A percentile compares a stretch with the other conserved stretches of the same genome.
Conservation (phyloP, 2,113 vertebrate genomes). For the Dolichallabes microphthalmus region DNA sequence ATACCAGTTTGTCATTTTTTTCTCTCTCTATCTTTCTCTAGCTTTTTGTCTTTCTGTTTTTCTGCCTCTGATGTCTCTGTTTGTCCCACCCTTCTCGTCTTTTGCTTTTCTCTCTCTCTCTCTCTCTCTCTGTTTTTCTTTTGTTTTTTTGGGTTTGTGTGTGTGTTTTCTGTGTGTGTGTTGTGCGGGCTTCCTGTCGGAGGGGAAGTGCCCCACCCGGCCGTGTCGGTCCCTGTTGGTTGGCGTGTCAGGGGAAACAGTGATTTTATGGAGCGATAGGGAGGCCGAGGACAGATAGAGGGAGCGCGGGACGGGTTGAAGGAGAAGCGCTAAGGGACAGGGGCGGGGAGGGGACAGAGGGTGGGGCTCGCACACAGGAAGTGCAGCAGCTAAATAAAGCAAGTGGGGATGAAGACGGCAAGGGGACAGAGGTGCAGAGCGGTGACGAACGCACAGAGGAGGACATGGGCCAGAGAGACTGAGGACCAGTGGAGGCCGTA, state of each 20-base stretch:
- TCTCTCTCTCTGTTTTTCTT: background rate
- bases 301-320: slow-evolving; percentile 36
- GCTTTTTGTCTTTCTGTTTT: slow-evolving; percentile 2
- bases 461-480: slow-evolving; percentile 19
- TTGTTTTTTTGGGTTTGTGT: slow-evolving; percentile 7
- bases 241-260: slow-evolving; percentile 56
- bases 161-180: slow-evolving; percentile 56
- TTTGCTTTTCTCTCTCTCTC: background rate
- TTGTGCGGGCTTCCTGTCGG: slow-evolving; percentile 74
- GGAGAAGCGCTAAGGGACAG: slow-evolving; percentile 37
- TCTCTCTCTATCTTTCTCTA: slow-evolving; percentile 37
- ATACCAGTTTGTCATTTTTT: slow-evolving; percentile 44
- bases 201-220: slow-evolving; percentile 78
- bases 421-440: slow-evolving; percentile 49
- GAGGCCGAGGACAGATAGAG: slow-evolving; percentile 46
- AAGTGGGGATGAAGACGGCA: slow-evolving; percentile 46
- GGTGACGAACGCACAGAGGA: slow-evolving; percentile 39
- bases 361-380: slow-evolving; percentile 48
- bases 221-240: slow-evolving; percentile 65
- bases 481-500: background rate
- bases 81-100: background rate
- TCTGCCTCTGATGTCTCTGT: background rate
- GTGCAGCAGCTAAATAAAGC: slow-evolving; percentile 56
- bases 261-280: slow-evolving; percentile 62
- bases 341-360: slow-evolving; percentile 34